Percentiles rank a stretch among this genome's conserved stretches.
These are phyloP conservation scores for Drosophila cracens DNA, from an alignment of 2,888 invertebrate species.

Conservation along the genomic window DNA sequence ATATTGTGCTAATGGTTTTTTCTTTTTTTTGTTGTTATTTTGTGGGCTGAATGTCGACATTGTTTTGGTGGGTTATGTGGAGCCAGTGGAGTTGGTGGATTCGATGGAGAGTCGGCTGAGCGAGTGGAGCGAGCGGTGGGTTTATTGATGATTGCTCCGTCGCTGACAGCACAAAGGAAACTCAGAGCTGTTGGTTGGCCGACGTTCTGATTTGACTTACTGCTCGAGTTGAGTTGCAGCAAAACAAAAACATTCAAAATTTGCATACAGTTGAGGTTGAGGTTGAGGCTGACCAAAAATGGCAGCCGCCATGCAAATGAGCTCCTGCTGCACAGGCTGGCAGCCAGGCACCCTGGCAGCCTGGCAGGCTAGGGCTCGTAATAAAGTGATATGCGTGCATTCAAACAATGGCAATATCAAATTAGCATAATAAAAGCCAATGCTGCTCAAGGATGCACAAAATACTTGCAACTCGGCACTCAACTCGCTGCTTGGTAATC, in stretches of 20 bases:
- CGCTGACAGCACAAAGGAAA: constrained; percentile 78
- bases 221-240: constrained; percentile 73
- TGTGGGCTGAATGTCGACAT: constrained; percentile 66
- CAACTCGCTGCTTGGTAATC: constrained; percentile 2
- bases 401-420: constrained; percentile 79
- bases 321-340: constrained; percentile 12
- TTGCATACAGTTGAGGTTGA: constrained; percentile 74
- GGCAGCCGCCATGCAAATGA: constrained; percentile 77
- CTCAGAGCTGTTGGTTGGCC: constrained; percentile 48
- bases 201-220: constrained; percentile 78
- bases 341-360: neutral
- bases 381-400: constrained; percentile 80
- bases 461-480: constrained; percentile 28
- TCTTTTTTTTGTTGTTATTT: constrained; percentile 1
- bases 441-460: constrained; percentile 45
- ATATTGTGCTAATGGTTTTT: constrained; percentile 36
- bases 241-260: constrained; percentile 47
- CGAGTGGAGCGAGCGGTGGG: constrained; percentile 39
- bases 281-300: constrained; percentile 72
- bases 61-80: constrained; percentile 64
- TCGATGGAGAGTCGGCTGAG: constrained; percentile 20
- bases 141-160: constrained; percentile 73
- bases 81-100: constrained; percentile 17
- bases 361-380: constrained; percentile 48
- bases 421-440: constrained; percentile 82